Base-by-base conservation (phyloP, 2,113 vertebrate genomes). In the Pseudorasbora parva region DNA sequence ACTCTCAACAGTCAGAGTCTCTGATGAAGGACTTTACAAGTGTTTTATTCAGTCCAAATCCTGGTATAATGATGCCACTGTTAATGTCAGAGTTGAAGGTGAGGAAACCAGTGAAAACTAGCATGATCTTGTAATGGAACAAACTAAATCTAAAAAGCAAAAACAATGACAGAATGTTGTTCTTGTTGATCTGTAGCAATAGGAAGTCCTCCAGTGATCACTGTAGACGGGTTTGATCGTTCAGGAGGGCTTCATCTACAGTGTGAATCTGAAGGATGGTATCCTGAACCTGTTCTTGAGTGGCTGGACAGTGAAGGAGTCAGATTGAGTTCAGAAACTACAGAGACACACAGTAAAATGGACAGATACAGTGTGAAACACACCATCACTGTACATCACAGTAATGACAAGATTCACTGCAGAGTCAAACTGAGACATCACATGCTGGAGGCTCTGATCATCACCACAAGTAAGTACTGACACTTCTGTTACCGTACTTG, bases 201-300 rank as follows among this genome's bases (percentile, higher is more conserved):
- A 41, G 74, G 74, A n/a, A 0, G 19, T 57, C 73, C 64, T 45
- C 78, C 82, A 49, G 9, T 74, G 69, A 83, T 86, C 82, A 84
- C 60, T 30, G 51, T 75, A 72, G 41, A 33, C 8, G 62, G 37
- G 62, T 43, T 59, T 15, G 2, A 45, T 78, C 33, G 8, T n/a
- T 78, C 57, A 25, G 57, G 80, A 41, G 73, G 64, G 11, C n/a
- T 87, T 33, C 14, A 54, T 45, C 78, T 84, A 27, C 49, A n/a
- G 78, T 87, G 82, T 87, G 82, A 77, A 60, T 62, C 78, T 87
- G 7, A 57, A 77, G 82, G 72, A 62, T 87, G 86, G 86, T 9
- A 62, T 4, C 83, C 86, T 75, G 74, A 82, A 51, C 83, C 83
- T 57, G 56, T 51, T 30, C 25, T 85, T 25, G 73, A 72, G 64